Evolutionary conservation across 1,140 invertebrate genomes (phyloP).

Genomic region (Anoplophora glabripennis): DNA sequence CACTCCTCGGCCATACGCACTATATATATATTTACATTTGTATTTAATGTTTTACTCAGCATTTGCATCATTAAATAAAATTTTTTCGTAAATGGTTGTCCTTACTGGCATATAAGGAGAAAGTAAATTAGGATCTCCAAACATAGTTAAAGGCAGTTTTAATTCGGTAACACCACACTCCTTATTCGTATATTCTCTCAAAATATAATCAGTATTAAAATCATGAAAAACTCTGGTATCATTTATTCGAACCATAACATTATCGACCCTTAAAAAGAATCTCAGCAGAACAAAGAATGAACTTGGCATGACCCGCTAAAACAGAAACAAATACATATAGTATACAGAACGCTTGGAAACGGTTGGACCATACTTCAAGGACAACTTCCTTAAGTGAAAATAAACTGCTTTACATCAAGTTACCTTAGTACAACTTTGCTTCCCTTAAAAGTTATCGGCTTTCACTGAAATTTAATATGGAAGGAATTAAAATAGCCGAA

Average conservation of each 20-base stretch:
- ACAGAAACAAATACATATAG: constrained; percentile 36
- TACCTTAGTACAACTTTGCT: too few species aligned
- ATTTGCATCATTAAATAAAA: constrained; percentile 28
- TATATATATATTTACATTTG: too few species aligned
- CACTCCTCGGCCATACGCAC: too few species aligned
- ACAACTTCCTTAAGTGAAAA: too few species aligned
- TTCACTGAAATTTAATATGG: too few species aligned
- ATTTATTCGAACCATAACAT: constrained; percentile 82
- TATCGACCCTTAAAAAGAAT: constrained; percentile 92
- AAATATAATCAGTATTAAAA: constrained; percentile 67
- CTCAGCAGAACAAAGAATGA: constrained; percentile 89
- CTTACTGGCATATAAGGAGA: constrained; percentile 42
- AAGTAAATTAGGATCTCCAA: constrained; percentile 46
- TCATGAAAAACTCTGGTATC: constrained; percentile 93
- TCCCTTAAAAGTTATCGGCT: too few species aligned
- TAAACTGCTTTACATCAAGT: too few species aligned
- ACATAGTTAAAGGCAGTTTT: constrained; percentile 46
- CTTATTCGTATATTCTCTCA: constrained; percentile 74
- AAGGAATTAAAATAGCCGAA: too few species aligned
- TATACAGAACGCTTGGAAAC: too few species aligned
- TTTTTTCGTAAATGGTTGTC: constrained; percentile 41
- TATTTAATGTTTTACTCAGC: too few species aligned
- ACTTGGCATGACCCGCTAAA: constrained; percentile 91
- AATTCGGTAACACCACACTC: constrained; percentile 68
- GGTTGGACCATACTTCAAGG: too few species aligned